Percentiles rank a stretch among this genome's conserved stretches.
phyloP scores from a whole-genome alignment of 2,797 vertebrate species.

The Crocodylus rhombifer region DNA sequence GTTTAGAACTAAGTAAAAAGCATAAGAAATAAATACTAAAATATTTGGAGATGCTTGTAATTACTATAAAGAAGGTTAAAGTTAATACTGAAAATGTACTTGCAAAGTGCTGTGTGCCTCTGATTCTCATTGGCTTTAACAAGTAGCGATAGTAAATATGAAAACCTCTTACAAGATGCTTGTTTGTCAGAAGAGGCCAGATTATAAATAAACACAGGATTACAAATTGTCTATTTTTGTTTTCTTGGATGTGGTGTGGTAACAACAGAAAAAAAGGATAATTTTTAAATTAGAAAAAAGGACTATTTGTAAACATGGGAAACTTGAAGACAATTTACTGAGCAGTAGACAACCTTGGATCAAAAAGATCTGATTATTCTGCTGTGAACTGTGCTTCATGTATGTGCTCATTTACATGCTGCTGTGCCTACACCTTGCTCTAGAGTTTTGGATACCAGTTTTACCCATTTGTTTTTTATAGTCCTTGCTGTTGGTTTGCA shows the following conservation, averaged over 20 bases:
- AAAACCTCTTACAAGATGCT: background rate
- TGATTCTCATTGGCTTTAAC: background rate
- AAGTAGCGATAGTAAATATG: background rate
- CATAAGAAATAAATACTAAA: background rate
- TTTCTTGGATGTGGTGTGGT: no score
- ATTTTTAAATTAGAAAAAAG: background rate
- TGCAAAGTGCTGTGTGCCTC: background rate
- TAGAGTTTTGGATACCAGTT: background rate
- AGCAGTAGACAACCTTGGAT: constrained; percentile 35
- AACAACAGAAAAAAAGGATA: background rate
- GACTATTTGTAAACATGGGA: constrained; percentile 31
- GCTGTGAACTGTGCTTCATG: constrained; percentile 17
- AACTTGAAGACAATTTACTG: background rate
- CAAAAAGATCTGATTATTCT: constrained; percentile 53
- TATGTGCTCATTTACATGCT: background rate
- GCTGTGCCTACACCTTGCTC: constrained; percentile 20
- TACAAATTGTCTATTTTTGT: no score
- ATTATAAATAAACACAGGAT: background rate
- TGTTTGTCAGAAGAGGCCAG: background rate
- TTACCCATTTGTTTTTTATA: background rate
- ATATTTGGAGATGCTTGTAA: background rate
- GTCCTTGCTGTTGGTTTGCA: constrained; percentile 12
- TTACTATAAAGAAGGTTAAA: no score
- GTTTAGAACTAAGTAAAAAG: background rate
- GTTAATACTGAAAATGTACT: background rate